Evolutionary conservation across 1,140 invertebrate genomes (phyloP).

Genomic region (Notospermus geniculatus): DNA sequence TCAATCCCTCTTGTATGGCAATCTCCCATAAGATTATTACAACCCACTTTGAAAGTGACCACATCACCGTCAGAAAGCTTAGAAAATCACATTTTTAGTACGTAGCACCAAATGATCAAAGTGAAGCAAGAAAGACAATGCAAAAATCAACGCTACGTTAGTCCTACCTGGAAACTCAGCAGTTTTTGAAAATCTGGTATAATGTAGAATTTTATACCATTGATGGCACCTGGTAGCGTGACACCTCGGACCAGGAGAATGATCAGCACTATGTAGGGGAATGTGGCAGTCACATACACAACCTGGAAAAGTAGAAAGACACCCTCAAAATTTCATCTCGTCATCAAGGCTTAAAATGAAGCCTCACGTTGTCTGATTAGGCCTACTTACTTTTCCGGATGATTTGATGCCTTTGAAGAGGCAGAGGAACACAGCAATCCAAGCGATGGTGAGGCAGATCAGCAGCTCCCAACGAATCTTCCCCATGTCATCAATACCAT

Average conservation of each 20-base stretch:
- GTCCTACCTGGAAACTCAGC: slow-evolving; percentile 11
- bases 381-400: slow-evolving; percentile 77
- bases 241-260: slow-evolving; percentile 55
- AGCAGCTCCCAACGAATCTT: slow-evolving; percentile 90
- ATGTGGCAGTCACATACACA: slow-evolving; percentile 54
- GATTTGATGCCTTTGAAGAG: slow-evolving; percentile 98
- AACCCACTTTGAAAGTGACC: too few species aligned
- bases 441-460: slow-evolving; percentile 80
- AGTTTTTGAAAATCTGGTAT: slow-evolving; percentile 70
- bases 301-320: slow-evolving; percentile 26
- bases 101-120: too few species aligned
- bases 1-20: too few species aligned
- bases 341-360: too few species aligned
- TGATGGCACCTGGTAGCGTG: slow-evolving; percentile 53
- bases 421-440: slow-evolving; percentile 94
- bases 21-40: too few species aligned
- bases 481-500: slow-evolving; percentile 79
- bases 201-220: slow-evolving; percentile 70
- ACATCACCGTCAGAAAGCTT: too few species aligned
- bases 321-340: too few species aligned
- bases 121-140: too few species aligned
- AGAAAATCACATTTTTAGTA: too few species aligned
- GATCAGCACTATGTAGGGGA: slow-evolving; percentile 57
- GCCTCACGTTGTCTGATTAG: too few species aligned
- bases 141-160: too few species aligned